Conservation (phyloP, 2,888 invertebrate genomes). For the Spilosoma lubricipeda region DNA sequence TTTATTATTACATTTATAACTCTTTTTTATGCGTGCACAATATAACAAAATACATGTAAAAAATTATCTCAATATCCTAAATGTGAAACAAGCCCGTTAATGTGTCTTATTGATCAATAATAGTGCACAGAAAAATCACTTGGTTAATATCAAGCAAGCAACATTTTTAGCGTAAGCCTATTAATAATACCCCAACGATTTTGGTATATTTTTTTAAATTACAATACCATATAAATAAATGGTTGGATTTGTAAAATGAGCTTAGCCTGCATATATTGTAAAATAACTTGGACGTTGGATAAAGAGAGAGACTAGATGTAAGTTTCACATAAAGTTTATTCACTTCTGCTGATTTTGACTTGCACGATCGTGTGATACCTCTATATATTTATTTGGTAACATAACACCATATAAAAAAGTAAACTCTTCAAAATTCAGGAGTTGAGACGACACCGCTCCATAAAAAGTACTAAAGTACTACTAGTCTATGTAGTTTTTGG, state of each 20-base stretch:
- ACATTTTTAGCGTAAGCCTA: background rate
- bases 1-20: too few relatives aligned
- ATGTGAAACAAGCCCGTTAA: too few relatives aligned
- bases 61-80: too few relatives aligned
- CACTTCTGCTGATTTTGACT: background rate
- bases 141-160: background rate
- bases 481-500: background rate
- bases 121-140: background rate
- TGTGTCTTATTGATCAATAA: background rate
- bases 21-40: too few relatives aligned
- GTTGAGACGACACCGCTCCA: background rate
- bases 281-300: background rate
- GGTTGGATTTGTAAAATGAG: background rate
- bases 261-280: background rate
- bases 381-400: background rate
- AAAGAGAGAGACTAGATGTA: background rate
- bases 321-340: background rate
- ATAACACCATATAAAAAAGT: background rate
- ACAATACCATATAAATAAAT: background rate
- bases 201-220: background rate
- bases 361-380: background rate
- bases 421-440: background rate
- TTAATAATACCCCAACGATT: background rate
- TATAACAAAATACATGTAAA: too few relatives aligned
- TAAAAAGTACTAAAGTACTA: background rate